A percentile compares a stretch with the other conserved stretches of the same genome.
phyloP scores from a whole-genome alignment of 1,140 invertebrate genomes.

The Paraescarpia echinospica region DNA sequence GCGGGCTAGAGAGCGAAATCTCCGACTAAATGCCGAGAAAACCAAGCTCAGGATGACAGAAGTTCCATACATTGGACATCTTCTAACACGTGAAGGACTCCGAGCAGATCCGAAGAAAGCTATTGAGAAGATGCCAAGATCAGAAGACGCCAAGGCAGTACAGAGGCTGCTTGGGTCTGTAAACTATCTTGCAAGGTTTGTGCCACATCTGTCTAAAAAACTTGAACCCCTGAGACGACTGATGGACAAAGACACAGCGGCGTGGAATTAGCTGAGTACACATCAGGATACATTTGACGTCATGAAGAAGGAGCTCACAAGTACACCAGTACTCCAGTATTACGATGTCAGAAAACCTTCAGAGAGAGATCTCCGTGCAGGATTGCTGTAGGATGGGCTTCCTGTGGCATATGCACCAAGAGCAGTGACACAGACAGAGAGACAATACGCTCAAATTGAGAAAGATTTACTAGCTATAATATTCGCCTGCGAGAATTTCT shows the following conservation, averaged over 20 bases:
- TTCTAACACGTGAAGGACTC: no score
- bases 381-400: no score
- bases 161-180: constrained; percentile 23
- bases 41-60: constrained; percentile 14
- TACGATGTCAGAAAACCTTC: constrained; percentile 28
- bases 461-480: constrained; percentile 60
- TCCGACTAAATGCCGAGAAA: constrained; percentile 19
- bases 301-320: constrained; percentile 11
- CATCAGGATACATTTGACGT: background rate
- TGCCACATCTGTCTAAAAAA: constrained; percentile 37
- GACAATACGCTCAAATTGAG: constrained; percentile 60
- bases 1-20: constrained; percentile 8
- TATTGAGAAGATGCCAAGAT: constrained; percentile 37
- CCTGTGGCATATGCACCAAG: constrained; percentile 57
- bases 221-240: constrained; percentile 31
- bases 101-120: constrained; percentile 30
- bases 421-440: constrained; percentile 52
- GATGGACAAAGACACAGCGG: background rate
- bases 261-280: background rate
- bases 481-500: constrained; percentile 53
- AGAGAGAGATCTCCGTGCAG: constrained; percentile 51
- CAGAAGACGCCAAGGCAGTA: constrained; percentile 32
- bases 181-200: constrained; percentile 26
- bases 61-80: no score
- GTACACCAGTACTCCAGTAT: background rate